Conservation (phyloP, 2,113 vertebrate genomes). For the Grammomys surdaster region DNA sequence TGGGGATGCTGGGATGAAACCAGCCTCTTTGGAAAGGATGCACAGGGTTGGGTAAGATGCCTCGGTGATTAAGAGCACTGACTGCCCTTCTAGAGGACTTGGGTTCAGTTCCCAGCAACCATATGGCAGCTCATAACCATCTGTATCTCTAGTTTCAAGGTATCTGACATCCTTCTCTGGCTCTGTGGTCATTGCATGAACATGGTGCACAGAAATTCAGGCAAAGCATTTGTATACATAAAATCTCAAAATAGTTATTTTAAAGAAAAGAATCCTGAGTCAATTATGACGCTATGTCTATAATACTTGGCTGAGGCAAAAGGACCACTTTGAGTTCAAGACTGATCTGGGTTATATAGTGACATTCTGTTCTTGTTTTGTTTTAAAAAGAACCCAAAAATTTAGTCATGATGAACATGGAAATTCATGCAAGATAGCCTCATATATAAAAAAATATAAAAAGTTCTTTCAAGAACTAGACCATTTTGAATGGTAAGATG, state of each 20-base stretch:
- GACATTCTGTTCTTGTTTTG: neutral
- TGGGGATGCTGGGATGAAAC: neutral
- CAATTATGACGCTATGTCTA: neutral
- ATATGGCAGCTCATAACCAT: neutral
- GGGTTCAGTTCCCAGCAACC: neutral
- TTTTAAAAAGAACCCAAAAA: neutral
- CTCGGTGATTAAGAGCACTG: neutral
- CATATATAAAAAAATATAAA: neutral
- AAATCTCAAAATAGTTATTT: neutral
- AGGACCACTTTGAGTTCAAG: neutral
- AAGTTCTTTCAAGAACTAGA: neutral
- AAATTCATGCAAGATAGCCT: conserved; percentile 25
- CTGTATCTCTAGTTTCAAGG: neutral
- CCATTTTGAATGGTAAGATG: conserved; percentile 12
- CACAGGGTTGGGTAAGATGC: neutral
- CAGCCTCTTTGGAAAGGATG: neutral
- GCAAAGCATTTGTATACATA: neutral
- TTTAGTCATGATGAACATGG: neutral
- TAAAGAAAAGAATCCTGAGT: neutral
- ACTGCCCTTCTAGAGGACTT: neutral
- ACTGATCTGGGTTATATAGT: neutral
- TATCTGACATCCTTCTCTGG: neutral
- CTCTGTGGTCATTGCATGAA: neutral
- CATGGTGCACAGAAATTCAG: neutral
- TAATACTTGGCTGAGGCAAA: neutral